Evolutionary conservation across 1,140 invertebrate species (phyloP).

Genomic region (Lasioglossum albipes): DNA sequence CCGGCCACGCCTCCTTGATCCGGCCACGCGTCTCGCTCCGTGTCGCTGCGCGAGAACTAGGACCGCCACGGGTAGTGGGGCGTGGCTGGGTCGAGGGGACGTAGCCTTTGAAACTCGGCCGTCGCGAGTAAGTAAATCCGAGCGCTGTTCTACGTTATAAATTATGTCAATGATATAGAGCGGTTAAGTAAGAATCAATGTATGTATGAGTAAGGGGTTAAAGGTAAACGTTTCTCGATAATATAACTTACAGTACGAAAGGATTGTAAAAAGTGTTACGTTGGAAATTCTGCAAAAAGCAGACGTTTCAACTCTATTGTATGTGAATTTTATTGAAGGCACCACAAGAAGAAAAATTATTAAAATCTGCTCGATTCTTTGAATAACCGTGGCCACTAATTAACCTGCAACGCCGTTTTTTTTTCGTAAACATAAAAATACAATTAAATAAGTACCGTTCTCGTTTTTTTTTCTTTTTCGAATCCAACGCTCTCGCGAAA

Average conservation of each 20-base stretch:
- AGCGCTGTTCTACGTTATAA: slow-evolving; percentile 46
- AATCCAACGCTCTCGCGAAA: slow-evolving; percentile 28
- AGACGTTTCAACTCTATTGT: slow-evolving; percentile 35
- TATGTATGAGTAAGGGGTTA: slow-evolving; percentile 24
- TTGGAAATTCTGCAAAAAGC: slow-evolving; percentile 24
- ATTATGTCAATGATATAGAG: slow-evolving; percentile 36
- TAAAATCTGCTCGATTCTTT: slow-evolving; percentile 18
- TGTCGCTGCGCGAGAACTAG: too few relatives aligned
- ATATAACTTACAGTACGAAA: slow-evolving; percentile 44
- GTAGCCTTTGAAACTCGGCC: too few relatives aligned
- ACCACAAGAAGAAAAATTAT: slow-evolving; percentile 45
- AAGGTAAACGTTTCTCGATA: slow-evolving; percentile 39
- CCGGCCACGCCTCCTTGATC: too few relatives aligned
- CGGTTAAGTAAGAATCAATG: slow-evolving; percentile 31
- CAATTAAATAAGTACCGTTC: slow-evolving; percentile 44
- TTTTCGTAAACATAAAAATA: slow-evolving; percentile 39
- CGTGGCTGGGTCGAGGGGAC: too few relatives aligned
- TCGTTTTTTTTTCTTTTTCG: slow-evolving; percentile 11
- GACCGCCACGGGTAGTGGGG: too few relatives aligned
- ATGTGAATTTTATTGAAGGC: slow-evolving; percentile 48
- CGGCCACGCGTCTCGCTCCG: too few relatives aligned
- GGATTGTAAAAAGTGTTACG: slow-evolving; percentile 30
- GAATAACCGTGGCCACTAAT: slow-evolving; percentile 36
- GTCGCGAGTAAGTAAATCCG: too few relatives aligned
- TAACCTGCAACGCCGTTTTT: slow-evolving; percentile 31